These are phyloP conservation scores for Lucilia cuprina DNA, from an alignment of 1,140 invertebrate genomes.

Conservation along the genomic window DNA sequence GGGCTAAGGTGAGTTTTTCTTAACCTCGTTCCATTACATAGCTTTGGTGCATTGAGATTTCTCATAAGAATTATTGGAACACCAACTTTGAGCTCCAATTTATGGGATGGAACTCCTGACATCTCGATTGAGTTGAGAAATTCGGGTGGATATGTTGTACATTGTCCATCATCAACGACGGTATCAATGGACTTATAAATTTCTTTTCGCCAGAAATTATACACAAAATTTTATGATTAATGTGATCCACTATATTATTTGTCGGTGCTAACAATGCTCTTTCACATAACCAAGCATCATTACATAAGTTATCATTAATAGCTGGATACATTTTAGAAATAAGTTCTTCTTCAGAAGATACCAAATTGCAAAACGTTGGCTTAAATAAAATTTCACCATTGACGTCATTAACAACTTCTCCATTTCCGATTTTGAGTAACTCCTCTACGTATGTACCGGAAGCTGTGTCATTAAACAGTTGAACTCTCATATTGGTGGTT, in stretches of 20 bases:
- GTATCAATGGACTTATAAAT: too few species aligned
- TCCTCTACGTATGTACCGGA: not conserved
- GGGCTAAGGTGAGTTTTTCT: too few species aligned
- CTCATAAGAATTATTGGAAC: too few species aligned
- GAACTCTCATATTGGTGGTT: constrained; percentile 11
- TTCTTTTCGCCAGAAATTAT: constrained; percentile 47
- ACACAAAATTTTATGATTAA: not conserved
- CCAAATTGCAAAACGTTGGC: not conserved
- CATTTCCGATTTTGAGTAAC: not conserved
- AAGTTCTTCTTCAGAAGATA: not conserved
- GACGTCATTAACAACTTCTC: constrained; percentile 37
- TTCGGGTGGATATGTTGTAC: constrained; percentile 61
- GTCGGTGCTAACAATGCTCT: constrained; percentile 3
- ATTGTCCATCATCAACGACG: constrained; percentile 50
- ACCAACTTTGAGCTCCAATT: constrained; percentile 43
- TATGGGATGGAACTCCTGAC: constrained; percentile 47
- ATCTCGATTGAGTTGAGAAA: constrained; percentile 53
- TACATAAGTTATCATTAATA: not conserved
- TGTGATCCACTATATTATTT: not conserved
- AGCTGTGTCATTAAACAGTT: not conserved
- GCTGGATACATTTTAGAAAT: constrained; percentile 43
- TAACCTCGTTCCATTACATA: too few species aligned
- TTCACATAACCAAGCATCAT: constrained; percentile 15
- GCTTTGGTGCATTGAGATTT: too few species aligned
- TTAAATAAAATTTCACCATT: not conserved